Evolutionary conservation across 1,140 invertebrate species (phyloP).

Genomic region (Euglossa dilemma): DNA sequence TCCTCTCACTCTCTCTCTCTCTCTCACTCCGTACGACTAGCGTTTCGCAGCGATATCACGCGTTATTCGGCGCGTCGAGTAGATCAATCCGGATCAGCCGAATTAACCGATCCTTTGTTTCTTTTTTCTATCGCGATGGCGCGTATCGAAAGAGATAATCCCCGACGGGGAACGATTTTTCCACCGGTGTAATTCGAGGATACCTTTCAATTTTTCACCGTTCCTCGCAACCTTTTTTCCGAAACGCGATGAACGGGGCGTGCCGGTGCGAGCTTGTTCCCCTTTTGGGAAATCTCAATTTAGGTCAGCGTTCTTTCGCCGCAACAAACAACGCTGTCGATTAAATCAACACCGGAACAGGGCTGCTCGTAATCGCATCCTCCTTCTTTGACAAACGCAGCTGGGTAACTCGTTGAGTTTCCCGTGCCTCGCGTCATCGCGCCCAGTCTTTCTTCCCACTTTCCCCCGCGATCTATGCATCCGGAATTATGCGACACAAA

Average conservation of each 20-base stretch:
- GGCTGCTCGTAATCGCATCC: not conserved
- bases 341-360: not conserved
- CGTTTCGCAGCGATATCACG: no score
- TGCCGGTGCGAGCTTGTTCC: no score
- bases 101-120: not conserved
- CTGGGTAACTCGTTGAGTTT: no score
- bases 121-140: not conserved
- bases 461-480: not conserved
- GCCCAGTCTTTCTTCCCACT: not conserved
- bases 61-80: no score
- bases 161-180: not conserved
- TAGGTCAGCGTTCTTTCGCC: constrained; percentile 1
- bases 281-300: not conserved
- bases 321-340: not conserved
- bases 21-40: no score
- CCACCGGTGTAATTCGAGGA: not conserved
- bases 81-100: no score
- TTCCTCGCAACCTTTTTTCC: not conserved
- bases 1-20: no score
- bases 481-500: not conserved
- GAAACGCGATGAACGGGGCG: not conserved
- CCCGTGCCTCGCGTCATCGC: no score
- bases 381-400: not conserved
- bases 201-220: not conserved
- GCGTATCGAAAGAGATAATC: not conserved